A percentile compares a stretch with the other conserved stretches of the same genome.
phyloP scores from a whole-genome alignment of 2,113 vertebrate genomes.

The Arothron firmamentum region DNA sequence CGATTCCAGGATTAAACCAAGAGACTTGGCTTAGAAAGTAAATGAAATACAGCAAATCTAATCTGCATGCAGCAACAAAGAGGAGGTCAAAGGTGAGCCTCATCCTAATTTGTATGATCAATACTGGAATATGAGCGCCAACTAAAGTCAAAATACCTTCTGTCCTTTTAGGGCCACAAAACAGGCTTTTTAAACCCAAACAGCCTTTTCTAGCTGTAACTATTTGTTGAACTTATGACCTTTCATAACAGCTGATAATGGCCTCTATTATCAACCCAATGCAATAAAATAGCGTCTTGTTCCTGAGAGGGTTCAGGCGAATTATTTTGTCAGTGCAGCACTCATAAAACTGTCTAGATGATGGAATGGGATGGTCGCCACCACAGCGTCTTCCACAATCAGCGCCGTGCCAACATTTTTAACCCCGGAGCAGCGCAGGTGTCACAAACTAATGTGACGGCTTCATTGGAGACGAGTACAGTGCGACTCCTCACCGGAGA shows the following conservation, averaged over 20 bases:
- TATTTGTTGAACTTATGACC: constrained; percentile 7
- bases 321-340: constrained; percentile 9
- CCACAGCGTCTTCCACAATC: constrained; percentile 29
- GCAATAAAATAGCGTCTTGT: constrained; percentile 7
- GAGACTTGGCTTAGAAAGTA: background rate
- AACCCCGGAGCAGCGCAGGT: constrained; percentile 25
- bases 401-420: constrained; percentile 31
- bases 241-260: constrained; percentile 13
- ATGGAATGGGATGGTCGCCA: constrained; percentile 19
- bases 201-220: background rate
- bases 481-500: background rate
- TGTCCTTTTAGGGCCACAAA: constrained; percentile 1
- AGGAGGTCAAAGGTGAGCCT: background rate
- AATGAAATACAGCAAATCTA: constrained; percentile 17
- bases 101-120: background rate
- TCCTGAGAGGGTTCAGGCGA: background rate
- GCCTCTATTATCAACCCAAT: constrained; percentile 5
- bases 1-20: background rate
- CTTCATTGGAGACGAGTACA: too few relatives aligned
- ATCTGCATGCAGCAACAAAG: constrained; percentile 34
- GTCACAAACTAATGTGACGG: constrained; percentile 38
- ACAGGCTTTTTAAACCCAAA: background rate
- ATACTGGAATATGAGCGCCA: background rate
- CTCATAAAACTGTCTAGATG: constrained; percentile 19
- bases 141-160: background rate